Base-by-base conservation (phyloP, 2,888 invertebrate genomes). In the Graphium colonna region DNA sequence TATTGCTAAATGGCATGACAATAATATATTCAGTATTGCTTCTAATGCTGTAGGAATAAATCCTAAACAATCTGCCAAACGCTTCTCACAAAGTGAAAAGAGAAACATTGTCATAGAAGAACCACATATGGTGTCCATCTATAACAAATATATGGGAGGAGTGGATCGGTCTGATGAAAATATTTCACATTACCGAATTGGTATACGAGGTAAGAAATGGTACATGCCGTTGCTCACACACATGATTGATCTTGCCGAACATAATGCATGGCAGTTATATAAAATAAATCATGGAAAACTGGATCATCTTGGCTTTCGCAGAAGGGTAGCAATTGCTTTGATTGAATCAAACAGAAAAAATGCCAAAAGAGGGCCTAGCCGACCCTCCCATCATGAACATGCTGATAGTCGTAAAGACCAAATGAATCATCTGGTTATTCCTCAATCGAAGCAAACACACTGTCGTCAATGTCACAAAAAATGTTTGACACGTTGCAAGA, bases 351-450 rank as follows among this genome's bases (percentile, higher is more conserved):
- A 59, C 53, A 56, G 53, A 56, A 59, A 21, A 58, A 55, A 55
- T 55, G 52, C 40, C 46, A 55, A 58, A 58, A 55, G 52, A 52
- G 55, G 55, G 58, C 56, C 28, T 28, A 44, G 31, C 26, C 33
- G 15, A 33, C 45, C 31, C 33, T 45, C 45, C 45, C 59, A 58
- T 55, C 59, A 60, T 58, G 58, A 60, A 58, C 61, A 61, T 61
- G 61, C 58, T 59, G 58, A 61, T 61, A 61, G 59, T 60, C 60
- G 58, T 57, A 61, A 61, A 61, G 61, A 61, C 60, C 56, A 59
- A 59, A 60, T 56, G 52, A 59, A 40, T 40, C 40, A 40, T 40
- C 40, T 40, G 40, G 40, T 40, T 40, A 40, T 40, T 40, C 21
- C 36, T 36, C 36, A 36, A 36, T 36, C 36, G 21, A 36, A 36